A percentile compares a stretch with the other conserved stretches of the same genome.
Conservation (phyloP, 2,113 vertebrate genomes). For the Hyaena hyaena region DNA sequence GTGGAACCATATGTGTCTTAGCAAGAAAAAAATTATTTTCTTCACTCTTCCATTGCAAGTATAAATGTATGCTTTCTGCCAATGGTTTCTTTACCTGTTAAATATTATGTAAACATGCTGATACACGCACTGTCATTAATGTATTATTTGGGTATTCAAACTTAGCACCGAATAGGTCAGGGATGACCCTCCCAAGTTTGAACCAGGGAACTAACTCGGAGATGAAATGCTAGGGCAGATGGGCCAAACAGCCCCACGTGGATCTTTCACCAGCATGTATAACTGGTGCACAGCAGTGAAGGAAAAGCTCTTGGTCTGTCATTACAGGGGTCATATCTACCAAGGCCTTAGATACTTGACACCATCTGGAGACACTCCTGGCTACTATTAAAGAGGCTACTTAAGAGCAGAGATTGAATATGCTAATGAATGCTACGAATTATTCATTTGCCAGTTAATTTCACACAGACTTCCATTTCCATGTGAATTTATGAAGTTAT, state of each 20-base stretch:
- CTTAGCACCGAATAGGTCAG: background rate
- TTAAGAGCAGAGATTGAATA: background rate
- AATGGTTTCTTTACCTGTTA: background rate
- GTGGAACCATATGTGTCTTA: slow-evolving; percentile 86
- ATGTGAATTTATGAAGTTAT: background rate
- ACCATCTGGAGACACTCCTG: slow-evolving; percentile 67
- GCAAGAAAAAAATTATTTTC: slow-evolving; percentile 72
- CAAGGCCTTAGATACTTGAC: slow-evolving; percentile 59
- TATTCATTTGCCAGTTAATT: background rate
- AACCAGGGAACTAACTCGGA: background rate
- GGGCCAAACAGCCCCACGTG: slow-evolving; percentile 18
- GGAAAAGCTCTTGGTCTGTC: slow-evolving; percentile 74
- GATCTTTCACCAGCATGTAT: slow-evolving; percentile 63
- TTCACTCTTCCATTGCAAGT: background rate
- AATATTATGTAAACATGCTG: background rate
- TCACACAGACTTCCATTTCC: background rate
- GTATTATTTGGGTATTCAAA: background rate
- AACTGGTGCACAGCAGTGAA: slow-evolving; percentile 55
- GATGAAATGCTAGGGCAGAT: slow-evolving; percentile 27
- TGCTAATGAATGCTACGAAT: background rate
- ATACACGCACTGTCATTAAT: background rate
- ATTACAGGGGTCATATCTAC: slow-evolving; percentile 70
- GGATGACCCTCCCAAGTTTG: background rate
- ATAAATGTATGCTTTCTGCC: background rate
- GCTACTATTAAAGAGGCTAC: background rate